Evolutionary conservation across 92 coral and sea anemone species (phyloP), one percentile per base, ranked within the genome.

Genomic region (Porites rus): DNA sequence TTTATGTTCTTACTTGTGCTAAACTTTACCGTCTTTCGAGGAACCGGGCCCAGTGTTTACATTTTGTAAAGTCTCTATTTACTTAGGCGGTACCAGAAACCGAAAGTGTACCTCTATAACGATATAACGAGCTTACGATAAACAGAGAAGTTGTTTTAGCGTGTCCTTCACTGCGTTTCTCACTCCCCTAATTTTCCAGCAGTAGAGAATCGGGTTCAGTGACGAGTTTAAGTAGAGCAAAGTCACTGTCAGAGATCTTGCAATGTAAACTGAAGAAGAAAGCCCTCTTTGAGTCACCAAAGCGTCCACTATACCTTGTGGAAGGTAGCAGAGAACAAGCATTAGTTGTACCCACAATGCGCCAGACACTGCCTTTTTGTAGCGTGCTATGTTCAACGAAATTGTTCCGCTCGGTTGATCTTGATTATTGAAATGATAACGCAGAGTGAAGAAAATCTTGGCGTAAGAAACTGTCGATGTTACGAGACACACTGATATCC

Each of bases 381-480:
- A 76, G 56, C 80, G 80, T 20, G 67, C 80, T 13, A 20, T 76
- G 80, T 76, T 76, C 20, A 56, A 10, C 19, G 77, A 25, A 72
- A 46, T 72, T 72, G 59, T 8, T 50, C 51, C 59, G 59, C 31
- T 72, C 25, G 25, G 77, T 17, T 51, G 28, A 18, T 69, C 74
- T 69, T 72, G 77, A 8, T 72, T 50, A 51, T 9, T 72, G 46
- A 60, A 72, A 53, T n/a, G 77, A 3, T 56, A 14, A 56, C 61
- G 61, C 16, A 56, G 4, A 56, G 61, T 56, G 12, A 56, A 56
- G 61, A 56, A 56, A 56, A 56, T 56, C 61, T 56, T 56, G 16
- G 38, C 10, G 25, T 20, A 66, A 66, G 4, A 66, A 13, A 66
- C 19, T 7, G 31, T 22, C 1, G 38, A 66, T 10, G 71, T 66